phyloP scores from a whole-genome alignment of 2,888 invertebrate species.

The Heteromurus nitidus region DNA sequence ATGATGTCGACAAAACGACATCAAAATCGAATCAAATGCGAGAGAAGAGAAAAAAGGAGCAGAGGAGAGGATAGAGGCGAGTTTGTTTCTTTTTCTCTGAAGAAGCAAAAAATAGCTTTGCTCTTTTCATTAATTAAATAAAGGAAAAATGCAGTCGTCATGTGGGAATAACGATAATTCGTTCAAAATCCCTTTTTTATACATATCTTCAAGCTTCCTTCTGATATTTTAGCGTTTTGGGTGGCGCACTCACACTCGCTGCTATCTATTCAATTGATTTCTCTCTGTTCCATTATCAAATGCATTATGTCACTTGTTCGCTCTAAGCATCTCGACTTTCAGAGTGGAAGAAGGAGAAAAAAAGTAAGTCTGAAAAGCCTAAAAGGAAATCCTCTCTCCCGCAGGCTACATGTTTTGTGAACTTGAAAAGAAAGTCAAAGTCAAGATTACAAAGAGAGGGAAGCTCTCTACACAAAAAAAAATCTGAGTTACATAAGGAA shows the following conservation, averaged over 20 bases:
- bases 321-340: constrained; percentile 14
- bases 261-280: constrained; percentile 43
- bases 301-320: constrained; percentile 45
- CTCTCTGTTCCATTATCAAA: constrained; percentile 22
- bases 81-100: no score
- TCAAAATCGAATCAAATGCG: no score
- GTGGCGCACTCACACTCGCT: constrained; percentile 69
- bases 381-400: constrained; percentile 63
- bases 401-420: constrained; percentile 39
- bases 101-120: not conserved
- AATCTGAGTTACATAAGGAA: no score
- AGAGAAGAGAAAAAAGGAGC: no score
- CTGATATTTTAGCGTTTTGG: constrained; percentile 72
- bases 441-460: constrained; percentile 8
- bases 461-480: not conserved
- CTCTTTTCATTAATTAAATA: constrained; percentile 34
- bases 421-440: constrained; percentile 45
- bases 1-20: no score
- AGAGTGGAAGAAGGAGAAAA: no score
- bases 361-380: not conserved
- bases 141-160: constrained; percentile 73
- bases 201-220: constrained; percentile 9
- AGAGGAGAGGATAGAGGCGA: no score
- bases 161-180: constrained; percentile 74
- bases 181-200: constrained; percentile 65